Evolutionary conservation across 2,797 vertebrate genomes (phyloP), one percentile per base, ranked within the genome.

Genomic region (Centroberyx gerrardi): DNA sequence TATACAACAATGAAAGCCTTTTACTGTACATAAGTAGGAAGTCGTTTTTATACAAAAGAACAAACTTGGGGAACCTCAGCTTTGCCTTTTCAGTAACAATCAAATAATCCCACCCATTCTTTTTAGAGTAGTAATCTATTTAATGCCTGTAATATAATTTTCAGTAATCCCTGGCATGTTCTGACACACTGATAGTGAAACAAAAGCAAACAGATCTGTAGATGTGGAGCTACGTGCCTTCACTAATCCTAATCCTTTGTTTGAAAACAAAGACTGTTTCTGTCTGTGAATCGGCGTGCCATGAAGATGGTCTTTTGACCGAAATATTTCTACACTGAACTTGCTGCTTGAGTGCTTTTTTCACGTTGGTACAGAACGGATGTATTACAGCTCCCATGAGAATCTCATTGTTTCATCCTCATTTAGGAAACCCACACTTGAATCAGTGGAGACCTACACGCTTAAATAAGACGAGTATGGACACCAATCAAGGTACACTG

Each of bases 61-160:
- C 9, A 40, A 40, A 40, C 38, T 10, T 28, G 14, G 28, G 1
- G 27, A 15, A 5, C 28, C 54, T 55, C 54, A 17, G 27, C 22
- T 17, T 17, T 17, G 54, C 6, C 4, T 31, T 13, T 29, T 48
- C 61, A 29, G 42, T n/a, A 56, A 33, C 27, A 46, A 68, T 29
- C 15, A 33, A 44, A n/a, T 31, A 49, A 14, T n/a, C 38, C 54
- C 12, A 56, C 27, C 38, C 9, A 53, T 27, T 66, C 63, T 27
- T 40, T 28, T 66, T n/a, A 40, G 40, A n/a, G 63, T 36, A 4
- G 63, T 66, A 53, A 44, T 58, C 54, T n/a, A 56, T 14, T 56
- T 46, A 48, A 46, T 2, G 55, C 28, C 65, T 5, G 28, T 38
- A 48, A 58, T 27, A 18, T 46, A 58, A 46, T 1, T 29, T 48